Evolutionary conservation across 1,140 invertebrate genomes (phyloP), one percentile per base, ranked within the genome.

Genomic region (Euura lappo): DNA sequence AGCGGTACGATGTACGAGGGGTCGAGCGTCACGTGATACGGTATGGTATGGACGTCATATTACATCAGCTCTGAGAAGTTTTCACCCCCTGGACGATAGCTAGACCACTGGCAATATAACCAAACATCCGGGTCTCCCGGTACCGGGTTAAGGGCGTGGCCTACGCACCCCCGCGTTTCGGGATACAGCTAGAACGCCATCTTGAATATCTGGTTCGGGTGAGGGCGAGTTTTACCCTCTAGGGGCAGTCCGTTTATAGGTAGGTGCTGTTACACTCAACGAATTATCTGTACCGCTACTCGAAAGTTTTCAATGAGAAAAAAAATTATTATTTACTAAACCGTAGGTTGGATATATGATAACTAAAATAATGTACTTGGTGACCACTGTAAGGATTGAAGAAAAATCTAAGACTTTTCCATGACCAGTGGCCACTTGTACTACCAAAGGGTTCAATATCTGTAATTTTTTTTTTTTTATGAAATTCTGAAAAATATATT

Each of bases 131-230:
- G 13, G 51, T 28, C 28, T 28, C 28, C 51, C 8, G 51, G 51
- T n/a, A 60, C 51, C 51, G n/a, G 45, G 44, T 44, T 75, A 28
- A 81, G 82, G 85, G 84, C 84, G 85, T 86, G 84, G 84, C 80
- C 76, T 84, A 83, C 80, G 74, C 79, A 83, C 82, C 81, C 83
- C 79, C 82, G 82, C 79, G 80, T 76, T 78, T 79, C 78, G 80
- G 77, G 71, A 64, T 70, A 13, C 66, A 71, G 69, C 28, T 28
- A 28, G 28, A 44, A 68, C 77, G 84, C 84, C 85, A 86, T 86
- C 79, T 86, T 86, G 71, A 81, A 78, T 81, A 78, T 77, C 74
- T 78, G 76, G 69, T 72, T 73, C 73, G 76, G 71, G 69, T 69
- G 76, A 81, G 77, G 79, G 77, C 78, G 79, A 79, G 79, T 78